Base-by-base conservation (phyloP, 2,797 vertebrate species). In the Etheostoma perlongum region DNA sequence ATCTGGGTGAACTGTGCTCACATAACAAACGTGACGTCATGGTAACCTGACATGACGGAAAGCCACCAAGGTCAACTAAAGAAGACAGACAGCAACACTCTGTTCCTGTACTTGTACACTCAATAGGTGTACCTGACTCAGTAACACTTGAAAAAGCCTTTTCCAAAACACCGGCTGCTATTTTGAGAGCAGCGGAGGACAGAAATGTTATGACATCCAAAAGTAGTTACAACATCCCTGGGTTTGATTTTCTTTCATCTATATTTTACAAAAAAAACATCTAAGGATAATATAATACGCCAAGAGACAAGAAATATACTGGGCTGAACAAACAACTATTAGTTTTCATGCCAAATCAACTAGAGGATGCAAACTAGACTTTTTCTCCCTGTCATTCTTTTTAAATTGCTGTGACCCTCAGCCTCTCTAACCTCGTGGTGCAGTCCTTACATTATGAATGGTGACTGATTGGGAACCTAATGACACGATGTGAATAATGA, bases 401-500 rank as follows among this genome's bases (percentile, higher is more conserved):
- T 67, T 57, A 4, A 14, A 63, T 19, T 36, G 47, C 23, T 66
- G 14, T 23, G 25, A 55, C 48, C 13, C 61, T 27, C 16, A 2
- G 13, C 6, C 54, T 64, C n/a, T 66, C 40, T 25, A 18, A 72
- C 47, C 55, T 40, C 4, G 5, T 10, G 0, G 12, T 13, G 16
- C 40, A 21, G 59, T 54, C 16, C 21, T 59, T 85, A 67, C 70
- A 83, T 85, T 78, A 90, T 84, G 63, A 64, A 85, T 83, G 81
- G 47, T 59, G 79, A 80, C 70, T 81, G 76, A 91, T 81, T 76
- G 58, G 49, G 62, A 73, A 62, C 53, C 71, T 79, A 84, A 91
- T 77, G 79, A 85, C 69, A 73, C 53, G 68, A 74, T 55, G 68
- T 90, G 76, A 90, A 91, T 88, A 85, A 84, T 84, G 58, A 70